Conservation (phyloP, 1,140 invertebrate species). For the Tenebrio molitor region DNA sequence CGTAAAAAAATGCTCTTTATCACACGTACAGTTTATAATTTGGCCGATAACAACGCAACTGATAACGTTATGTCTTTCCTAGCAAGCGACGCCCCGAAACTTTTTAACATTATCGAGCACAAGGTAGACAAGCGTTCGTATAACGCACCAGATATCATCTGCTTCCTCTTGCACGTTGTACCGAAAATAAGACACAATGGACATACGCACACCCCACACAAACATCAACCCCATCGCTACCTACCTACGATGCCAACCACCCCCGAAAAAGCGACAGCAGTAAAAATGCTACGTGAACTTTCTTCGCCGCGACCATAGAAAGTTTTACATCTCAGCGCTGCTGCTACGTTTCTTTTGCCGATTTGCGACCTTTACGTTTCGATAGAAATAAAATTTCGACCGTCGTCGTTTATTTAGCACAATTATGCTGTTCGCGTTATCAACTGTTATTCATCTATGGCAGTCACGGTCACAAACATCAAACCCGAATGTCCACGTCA, state of each 20-base stretch:
- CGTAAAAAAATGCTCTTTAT: slow-evolving; percentile 22
- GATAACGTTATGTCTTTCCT: slow-evolving; percentile 34
- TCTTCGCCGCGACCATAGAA: no score
- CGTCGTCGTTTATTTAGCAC: no score
- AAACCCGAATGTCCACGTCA: slow-evolving; percentile 18
- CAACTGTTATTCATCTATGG: slow-evolving; percentile 8
- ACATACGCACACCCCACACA: background rate
- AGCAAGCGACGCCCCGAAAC: slow-evolving; percentile 21
- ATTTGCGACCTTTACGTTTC: slow-evolving; percentile 2
- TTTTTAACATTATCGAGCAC: slow-evolving; percentile 16
- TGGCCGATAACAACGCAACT: slow-evolving; percentile 7
- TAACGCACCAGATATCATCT: slow-evolving; percentile 10
- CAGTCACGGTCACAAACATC: slow-evolving; percentile 32
- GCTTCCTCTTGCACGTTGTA: slow-evolving; percentile 7
- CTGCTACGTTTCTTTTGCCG: no score
- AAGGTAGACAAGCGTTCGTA: slow-evolving; percentile 7
- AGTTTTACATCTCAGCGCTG: no score
- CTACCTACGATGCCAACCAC: no score
- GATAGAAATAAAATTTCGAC: slow-evolving; percentile 9
- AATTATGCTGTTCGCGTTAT: slow-evolving; percentile 25
- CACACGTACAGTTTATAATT: slow-evolving; percentile 36
- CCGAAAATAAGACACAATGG: background rate
- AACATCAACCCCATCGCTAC: background rate
- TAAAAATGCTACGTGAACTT: no score
- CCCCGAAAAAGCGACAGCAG: no score